These are phyloP conservation scores for Centropus bengalensis DNA, from an alignment of 2,113 vertebrate genomes.

Conservation along the genomic window DNA sequence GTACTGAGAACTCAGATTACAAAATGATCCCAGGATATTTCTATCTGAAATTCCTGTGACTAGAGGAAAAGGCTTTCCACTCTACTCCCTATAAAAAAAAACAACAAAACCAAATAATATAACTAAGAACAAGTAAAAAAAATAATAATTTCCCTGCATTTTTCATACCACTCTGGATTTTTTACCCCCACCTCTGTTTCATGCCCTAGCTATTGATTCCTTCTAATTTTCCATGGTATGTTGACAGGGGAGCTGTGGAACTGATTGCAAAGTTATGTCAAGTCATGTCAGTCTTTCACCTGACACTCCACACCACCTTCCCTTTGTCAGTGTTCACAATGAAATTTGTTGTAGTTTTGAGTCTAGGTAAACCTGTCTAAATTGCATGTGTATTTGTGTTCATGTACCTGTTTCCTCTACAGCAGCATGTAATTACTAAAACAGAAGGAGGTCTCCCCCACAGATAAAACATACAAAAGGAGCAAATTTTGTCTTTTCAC, in stretches of 20 bases:
- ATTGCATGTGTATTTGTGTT: background rate
- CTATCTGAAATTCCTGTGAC: background rate
- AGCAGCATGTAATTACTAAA: background rate
- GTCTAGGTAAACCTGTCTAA: background rate
- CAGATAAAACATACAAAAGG: background rate
- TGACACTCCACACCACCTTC: background rate
- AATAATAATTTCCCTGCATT: background rate
- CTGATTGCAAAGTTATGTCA: background rate
- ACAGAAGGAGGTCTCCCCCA: background rate
- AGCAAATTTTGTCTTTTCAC: background rate
- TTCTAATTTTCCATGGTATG: background rate
- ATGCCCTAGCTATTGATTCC: background rate
- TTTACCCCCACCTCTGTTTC: background rate
- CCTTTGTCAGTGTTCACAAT: background rate
- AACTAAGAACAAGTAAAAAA: background rate
- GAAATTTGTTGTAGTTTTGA: background rate
- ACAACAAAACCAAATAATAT: too few species aligned
- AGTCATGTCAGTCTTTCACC: background rate
- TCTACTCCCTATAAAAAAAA: background rate
- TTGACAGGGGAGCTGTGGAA: background rate
- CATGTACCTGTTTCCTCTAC: background rate
- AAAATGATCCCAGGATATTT: background rate
- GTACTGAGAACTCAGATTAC: constrained; percentile 11
- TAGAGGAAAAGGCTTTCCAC: background rate
- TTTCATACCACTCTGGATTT: background rate